phyloP scores from a whole-genome alignment of 2,888 invertebrate genomes.

The Conchocele bisecta region DNA sequence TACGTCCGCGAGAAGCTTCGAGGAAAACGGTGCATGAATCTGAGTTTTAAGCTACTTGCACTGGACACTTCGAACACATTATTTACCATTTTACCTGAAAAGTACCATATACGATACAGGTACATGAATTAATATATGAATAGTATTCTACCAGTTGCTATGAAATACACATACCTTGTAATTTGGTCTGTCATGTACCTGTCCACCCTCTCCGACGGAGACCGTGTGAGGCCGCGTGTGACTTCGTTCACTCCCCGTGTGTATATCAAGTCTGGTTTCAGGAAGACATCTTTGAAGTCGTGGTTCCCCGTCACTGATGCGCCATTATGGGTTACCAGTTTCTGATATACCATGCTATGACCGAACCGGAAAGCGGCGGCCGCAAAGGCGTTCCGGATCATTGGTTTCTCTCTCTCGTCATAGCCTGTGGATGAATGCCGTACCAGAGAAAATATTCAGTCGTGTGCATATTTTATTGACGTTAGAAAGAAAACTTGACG shows the following conservation, averaged over 20 bases:
- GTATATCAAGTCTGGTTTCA: slow-evolving; percentile 37
- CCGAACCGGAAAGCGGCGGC: slow-evolving; percentile 79
- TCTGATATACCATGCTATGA: slow-evolving; percentile 61
- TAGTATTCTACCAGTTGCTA: too few relatives aligned
- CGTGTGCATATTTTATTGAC: too few relatives aligned
- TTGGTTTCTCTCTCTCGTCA: slow-evolving; percentile 60
- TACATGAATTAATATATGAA: too few relatives aligned
- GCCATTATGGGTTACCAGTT: slow-evolving; percentile 24
- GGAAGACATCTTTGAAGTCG: slow-evolving; percentile 23
- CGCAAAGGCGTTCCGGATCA: slow-evolving; percentile 74
- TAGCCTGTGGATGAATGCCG: too few relatives aligned
- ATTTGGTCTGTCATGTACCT: slow-evolving; percentile 24
- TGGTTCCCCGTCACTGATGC: background rate
- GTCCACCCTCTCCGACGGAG: slow-evolving; percentile 19
- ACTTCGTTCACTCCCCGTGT: slow-evolving; percentile 24
- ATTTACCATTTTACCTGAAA: too few relatives aligned
- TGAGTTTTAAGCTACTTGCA: too few relatives aligned
- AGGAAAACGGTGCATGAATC: too few relatives aligned
- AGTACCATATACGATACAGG: too few relatives aligned
- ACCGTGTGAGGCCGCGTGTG: slow-evolving; percentile 29
- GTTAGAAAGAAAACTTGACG: too few relatives aligned
- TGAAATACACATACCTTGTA: slow-evolving; percentile 20
- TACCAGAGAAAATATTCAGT: too few relatives aligned
- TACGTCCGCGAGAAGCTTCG: too few relatives aligned
- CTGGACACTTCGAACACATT: too few relatives aligned